Percentiles rank a stretch among this genome's conserved stretches.
Evolutionary conservation across 2,113 vertebrate genomes (phyloP).

Genomic region (Myotis lucifugus): DNA sequence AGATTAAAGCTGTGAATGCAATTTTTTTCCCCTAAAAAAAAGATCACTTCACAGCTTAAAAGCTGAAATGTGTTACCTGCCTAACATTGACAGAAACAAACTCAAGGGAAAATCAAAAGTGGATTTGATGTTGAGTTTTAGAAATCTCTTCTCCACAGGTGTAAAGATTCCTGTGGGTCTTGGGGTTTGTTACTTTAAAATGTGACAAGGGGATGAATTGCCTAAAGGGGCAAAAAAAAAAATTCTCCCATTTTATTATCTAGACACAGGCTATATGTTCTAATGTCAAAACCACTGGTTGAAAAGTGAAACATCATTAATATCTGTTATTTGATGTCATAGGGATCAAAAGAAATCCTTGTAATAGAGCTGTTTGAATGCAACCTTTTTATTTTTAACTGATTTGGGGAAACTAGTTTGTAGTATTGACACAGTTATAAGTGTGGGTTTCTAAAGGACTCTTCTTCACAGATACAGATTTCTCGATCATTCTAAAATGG

Average conservation of each 20-base stretch:
- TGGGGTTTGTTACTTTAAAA: slow-evolving; percentile 76
- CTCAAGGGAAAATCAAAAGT: slow-evolving; percentile 77
- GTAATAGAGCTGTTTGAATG: slow-evolving; percentile 24
- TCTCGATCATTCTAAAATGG: slow-evolving; percentile 16
- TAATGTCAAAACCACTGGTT: slow-evolving; percentile 44
- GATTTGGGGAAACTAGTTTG: slow-evolving; percentile 27
- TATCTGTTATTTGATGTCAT: slow-evolving; percentile 52
- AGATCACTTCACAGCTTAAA: slow-evolving; percentile 84
- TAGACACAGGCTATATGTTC: neutral
- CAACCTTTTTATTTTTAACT: slow-evolving; percentile 49
- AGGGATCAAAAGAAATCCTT: slow-evolving; percentile 14
- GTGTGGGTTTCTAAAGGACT: slow-evolving; percentile 73
- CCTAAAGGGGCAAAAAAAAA: slow-evolving; percentile 71
- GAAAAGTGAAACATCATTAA: slow-evolving; percentile 47
- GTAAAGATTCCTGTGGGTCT: slow-evolving; percentile 75
- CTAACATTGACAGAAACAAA: slow-evolving; percentile 75
- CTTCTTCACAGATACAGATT: slow-evolving; percentile 73
- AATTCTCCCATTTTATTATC: slow-evolving; percentile 73
- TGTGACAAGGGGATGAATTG: slow-evolving; percentile 79
- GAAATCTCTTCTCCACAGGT: slow-evolving; percentile 82
- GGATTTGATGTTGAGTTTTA: slow-evolving; percentile 81
- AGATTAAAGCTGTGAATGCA: slow-evolving; percentile 86
- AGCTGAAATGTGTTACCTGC: slow-evolving; percentile 85
- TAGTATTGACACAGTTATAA: slow-evolving; percentile 68
- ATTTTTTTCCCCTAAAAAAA: slow-evolving; percentile 80